Evolutionary conservation across 2,888 invertebrate genomes (phyloP), one percentile per base, ranked within the genome.

Genomic region (Petrophora chlorosata): DNA sequence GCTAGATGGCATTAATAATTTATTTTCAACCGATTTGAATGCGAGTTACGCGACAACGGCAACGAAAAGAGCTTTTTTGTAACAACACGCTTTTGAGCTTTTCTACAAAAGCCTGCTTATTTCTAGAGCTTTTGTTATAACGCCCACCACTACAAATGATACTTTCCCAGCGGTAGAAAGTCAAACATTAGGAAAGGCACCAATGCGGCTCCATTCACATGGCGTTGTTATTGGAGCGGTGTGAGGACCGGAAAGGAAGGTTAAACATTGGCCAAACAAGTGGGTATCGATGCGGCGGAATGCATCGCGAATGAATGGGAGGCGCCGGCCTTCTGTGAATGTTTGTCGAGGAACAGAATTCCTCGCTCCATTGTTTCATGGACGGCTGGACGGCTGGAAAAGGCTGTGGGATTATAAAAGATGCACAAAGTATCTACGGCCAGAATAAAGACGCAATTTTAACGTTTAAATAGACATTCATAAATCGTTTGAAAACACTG

Each of bases 141-240:
- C n/a, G n/a, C n/a, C n/a, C n/a, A n/a, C n/a, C n/a, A n/a, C n/a
- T n/a, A n/a, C n/a, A n/a, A 80, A 81, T 76, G 78, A 79, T 79
- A 85, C 85, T 85, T 86, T 85, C 87, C 75, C 79, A 82, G 70
- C 74, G 63, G 76, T 84, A 86, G 87, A 86, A 86, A 86, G 86
- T 82, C 74, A 79, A 82, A 82, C 79, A 83, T 82, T 79, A 77
- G 71, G 77, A 78, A 75, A 75, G 74, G 73, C 65, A 75, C 71
- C 65, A 68, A 70, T 70, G 72, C 68, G 67, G 71, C 63, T 77
- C 66, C 76, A 79, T 85, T 82, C 80, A 77, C 73, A 74, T 72
- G 68, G 72, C 63, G 72, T 68, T 82, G 79, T 82, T 85, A 84
- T 84, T 79, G 76, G 77, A 81, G 72, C 76, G 73, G 62, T 70